Conservation (phyloP, 2,888 invertebrate species). For the Micropterix aruncella region DNA sequence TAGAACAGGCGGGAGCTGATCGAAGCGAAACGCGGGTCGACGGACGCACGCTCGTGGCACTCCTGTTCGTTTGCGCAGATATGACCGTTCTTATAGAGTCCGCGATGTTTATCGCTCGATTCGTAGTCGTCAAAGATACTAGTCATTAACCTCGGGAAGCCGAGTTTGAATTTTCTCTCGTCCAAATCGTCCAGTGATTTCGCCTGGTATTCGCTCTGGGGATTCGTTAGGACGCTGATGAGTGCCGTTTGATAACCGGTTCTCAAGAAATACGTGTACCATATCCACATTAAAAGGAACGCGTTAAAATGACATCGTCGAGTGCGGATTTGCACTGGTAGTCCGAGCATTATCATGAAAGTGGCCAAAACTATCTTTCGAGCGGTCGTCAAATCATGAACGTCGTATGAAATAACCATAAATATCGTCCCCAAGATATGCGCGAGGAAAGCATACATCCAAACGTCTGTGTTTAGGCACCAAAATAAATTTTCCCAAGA, state of each 20-base stretch:
- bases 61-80: background rate
- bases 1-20: background rate
- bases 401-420: background rate
- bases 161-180: background rate
- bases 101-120: background rate
- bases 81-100: background rate
- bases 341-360: background rate
- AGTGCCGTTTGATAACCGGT: background rate
- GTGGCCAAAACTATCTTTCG: too few species aligned
- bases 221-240: background rate
- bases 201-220: background rate
- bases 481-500: background rate
- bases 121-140: background rate
- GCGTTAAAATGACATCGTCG: background rate
- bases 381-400: background rate
- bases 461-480: background rate
- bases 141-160: background rate
- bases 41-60: background rate
- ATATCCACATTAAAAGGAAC: background rate
- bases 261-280: background rate
- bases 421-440: background rate
- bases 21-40: background rate
- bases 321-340: background rate
- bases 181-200: background rate
- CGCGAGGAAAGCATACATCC: background rate